Percentiles rank a stretch among this genome's conserved stretches.
phyloP scores from a whole-genome alignment of 2,888 invertebrate genomes.

The Esperia sulphurella region DNA sequence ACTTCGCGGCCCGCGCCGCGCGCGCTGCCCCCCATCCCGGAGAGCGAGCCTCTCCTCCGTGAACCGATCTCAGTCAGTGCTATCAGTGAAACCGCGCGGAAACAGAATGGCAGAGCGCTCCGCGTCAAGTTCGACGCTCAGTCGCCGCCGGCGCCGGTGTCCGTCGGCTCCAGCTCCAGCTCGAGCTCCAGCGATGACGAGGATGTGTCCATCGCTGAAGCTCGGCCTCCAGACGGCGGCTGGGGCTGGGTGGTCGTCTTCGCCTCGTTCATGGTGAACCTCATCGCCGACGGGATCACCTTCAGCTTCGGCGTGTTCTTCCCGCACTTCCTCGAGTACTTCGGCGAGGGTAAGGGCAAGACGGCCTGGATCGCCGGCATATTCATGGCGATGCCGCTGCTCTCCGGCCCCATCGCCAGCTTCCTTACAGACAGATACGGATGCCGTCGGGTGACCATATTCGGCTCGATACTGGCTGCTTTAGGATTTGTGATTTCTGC shows the following conservation, averaged over 20 bases:
- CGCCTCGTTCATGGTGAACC: slow-evolving; percentile 92
- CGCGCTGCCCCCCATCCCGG: slow-evolving; percentile 59
- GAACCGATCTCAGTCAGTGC: slow-evolving; percentile 30
- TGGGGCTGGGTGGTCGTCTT: slow-evolving; percentile 96
- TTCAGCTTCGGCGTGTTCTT: slow-evolving; percentile 95
- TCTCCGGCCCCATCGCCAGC: slow-evolving; percentile 91
- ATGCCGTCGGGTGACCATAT: slow-evolving; percentile 88
- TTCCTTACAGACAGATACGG: slow-evolving; percentile 91
- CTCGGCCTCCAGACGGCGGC: slow-evolving; percentile 91
- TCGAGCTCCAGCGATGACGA: slow-evolving; percentile 82
- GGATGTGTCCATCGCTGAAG: slow-evolving; percentile 81
- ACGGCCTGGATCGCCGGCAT: slow-evolving; percentile 95
- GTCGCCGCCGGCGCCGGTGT: slow-evolving; percentile 59
- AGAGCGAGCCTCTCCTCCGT: slow-evolving; percentile 61
- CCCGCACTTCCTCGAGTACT: slow-evolving; percentile 91
- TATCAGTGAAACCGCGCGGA: slow-evolving; percentile 34
- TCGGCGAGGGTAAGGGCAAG: slow-evolving; percentile 90
- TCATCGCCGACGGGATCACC: slow-evolving; percentile 95
- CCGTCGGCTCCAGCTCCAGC: slow-evolving; percentile 59
- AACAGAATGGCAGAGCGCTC: slow-evolving; percentile 57
- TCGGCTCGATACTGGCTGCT: slow-evolving; percentile 87
- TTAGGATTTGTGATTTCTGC: slow-evolving; percentile 88
- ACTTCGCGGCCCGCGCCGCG: slow-evolving; percentile 58
- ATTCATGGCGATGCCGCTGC: slow-evolving; percentile 94
- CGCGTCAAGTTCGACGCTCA: slow-evolving; percentile 81